Evolutionary conservation across 2,888 invertebrate genomes (phyloP), one percentile per base, ranked within the genome.

Genomic region (Alviniconcha strummeri): DNA sequence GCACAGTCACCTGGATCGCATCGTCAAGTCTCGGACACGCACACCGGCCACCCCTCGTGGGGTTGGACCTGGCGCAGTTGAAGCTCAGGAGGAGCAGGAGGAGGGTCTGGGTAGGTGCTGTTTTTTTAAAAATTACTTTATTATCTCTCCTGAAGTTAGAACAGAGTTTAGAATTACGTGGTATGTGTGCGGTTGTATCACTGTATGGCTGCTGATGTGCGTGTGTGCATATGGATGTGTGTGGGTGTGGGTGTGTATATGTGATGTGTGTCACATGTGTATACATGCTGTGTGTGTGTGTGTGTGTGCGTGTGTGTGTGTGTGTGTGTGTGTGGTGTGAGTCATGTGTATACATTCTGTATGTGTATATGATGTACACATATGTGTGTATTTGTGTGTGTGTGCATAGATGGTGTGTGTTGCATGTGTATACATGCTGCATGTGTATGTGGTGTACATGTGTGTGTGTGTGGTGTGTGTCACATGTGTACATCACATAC

Each of bases 11-110:
- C 87, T 93, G 86, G 86, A 89, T 19, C 88, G 86, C 57, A 91
- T 93, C 57, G 90, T 93, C 7, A 89, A 90, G 84, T 85, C 90
- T 4, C 86, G 91, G 64, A 92, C 91, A 6, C 87, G 85, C 71
- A 91, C 91, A n/a, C 92, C 93, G 74, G 88, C 87, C n/a, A 88
- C 90, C 15, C 90, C 92, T 2, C 89, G 89, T 82, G 91, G 91
- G 15, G 88, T 92, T 19, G 92, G 92, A 36, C 91, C 91, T 17
- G 85, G 90, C 11, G 89, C 91, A 75, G 86, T 88, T 67, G 91
- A 91, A 84, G 86, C 84, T 55, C 85, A 83, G 67, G 87, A 89
- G 54, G 92, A 92, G 82, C 88, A 91, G 80, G 92, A 92, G 84
- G 91, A 92, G 56, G 88, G 87, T 36, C 85, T 93, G 82, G 93